These are phyloP conservation scores for Syrista parreyssii DNA, from an alignment of 2,888 invertebrate genomes.

Conservation along the genomic window DNA sequence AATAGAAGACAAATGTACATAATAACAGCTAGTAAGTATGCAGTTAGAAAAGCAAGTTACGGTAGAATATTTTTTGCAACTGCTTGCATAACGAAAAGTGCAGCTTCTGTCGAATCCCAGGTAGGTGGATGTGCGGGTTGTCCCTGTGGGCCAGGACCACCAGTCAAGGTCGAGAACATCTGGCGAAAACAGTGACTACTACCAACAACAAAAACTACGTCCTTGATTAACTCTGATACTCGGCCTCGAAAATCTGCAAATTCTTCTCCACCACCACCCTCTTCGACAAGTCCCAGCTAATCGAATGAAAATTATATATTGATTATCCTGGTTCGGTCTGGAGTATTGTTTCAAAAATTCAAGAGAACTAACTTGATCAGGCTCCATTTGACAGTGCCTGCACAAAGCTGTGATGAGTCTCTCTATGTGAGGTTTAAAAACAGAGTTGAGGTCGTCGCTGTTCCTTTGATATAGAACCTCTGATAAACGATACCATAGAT, in stretches of 20 bases:
- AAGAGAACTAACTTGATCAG: conserved; percentile 78
- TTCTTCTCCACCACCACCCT: conserved; percentile 72
- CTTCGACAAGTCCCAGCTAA: conserved; percentile 60
- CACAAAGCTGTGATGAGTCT: conserved; percentile 90
- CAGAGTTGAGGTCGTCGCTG: conserved; percentile 80
- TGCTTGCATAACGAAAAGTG: conserved; percentile 94
- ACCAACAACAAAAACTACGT: conserved; percentile 96
- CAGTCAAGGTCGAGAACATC: conserved; percentile 81
- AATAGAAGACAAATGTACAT: not conserved
- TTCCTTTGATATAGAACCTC: conserved; percentile 93
- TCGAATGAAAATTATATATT: not conserved
- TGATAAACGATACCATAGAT: conserved; percentile 95
- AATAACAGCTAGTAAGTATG: not conserved
- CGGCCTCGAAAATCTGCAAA: conserved; percentile 85
- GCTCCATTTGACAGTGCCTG: conserved; percentile 95
- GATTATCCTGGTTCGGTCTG: not conserved
- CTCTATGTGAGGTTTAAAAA: conserved; percentile 92
- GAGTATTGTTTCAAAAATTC: not conserved
- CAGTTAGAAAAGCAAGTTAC: conserved; percentile 70
- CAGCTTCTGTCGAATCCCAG: conserved; percentile 95
- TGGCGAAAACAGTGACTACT: conserved; percentile 92
- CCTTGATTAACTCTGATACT: conserved; percentile 93
- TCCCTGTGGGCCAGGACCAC: conserved; percentile 49
- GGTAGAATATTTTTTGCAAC: conserved; percentile 95
- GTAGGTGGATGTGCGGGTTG: conserved; percentile 73